These are phyloP conservation scores for Sterna hirundo DNA, from an alignment of 2,113 vertebrate species.

Conservation along the genomic window DNA sequence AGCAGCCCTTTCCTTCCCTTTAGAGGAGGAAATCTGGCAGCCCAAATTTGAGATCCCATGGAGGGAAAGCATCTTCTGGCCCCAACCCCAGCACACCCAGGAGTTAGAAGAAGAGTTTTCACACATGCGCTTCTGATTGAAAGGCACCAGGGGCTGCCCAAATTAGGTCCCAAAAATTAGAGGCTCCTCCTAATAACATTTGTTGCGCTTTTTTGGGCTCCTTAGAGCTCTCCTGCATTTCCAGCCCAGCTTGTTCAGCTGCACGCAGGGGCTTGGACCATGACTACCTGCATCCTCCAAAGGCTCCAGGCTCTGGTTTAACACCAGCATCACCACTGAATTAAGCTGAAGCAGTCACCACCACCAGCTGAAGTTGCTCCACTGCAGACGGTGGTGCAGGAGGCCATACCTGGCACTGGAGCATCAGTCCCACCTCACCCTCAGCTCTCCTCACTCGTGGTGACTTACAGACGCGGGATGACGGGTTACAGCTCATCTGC, in stretches of 20 bases:
- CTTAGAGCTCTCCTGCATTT: not conserved
- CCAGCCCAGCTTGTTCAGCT: not conserved
- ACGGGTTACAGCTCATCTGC: fast-evolving
- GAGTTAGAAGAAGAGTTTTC: not conserved
- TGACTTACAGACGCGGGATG: not conserved
- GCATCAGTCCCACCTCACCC: not conserved
- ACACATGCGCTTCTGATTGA: not conserved
- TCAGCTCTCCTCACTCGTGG: not conserved
- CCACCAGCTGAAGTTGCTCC: not conserved
- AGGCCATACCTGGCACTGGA: fast-evolving
- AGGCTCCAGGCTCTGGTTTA: not conserved
- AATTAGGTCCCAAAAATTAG: not conserved
- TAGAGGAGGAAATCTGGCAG: not conserved
- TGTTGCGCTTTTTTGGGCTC: not conserved
- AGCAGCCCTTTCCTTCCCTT: not conserved
- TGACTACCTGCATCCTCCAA: not conserved
- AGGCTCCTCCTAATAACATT: not conserved
- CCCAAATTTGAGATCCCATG: not conserved
- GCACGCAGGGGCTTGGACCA: not conserved
- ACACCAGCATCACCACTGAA: fast-evolving
- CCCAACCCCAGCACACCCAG: not conserved
- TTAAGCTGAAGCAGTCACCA: not conserved
- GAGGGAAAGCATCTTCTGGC: not conserved
- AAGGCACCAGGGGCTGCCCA: not conserved
- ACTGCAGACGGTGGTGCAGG: not conserved